A percentile compares a stretch with the other conserved stretches of the same genome.
Conservation (phyloP, 2,797 vertebrate genomes). For the Pangasius macronema region DNA sequence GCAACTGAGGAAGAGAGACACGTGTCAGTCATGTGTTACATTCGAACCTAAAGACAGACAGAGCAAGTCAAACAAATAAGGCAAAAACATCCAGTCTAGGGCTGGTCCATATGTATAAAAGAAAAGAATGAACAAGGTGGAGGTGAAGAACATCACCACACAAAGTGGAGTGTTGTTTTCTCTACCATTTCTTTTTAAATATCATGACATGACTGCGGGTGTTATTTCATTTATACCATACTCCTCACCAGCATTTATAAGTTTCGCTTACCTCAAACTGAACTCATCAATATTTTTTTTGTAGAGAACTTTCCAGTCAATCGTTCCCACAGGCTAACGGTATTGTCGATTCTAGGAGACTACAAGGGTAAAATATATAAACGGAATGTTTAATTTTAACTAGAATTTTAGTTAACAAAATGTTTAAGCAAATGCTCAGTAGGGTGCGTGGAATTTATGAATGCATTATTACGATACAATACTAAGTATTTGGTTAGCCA, state of each 20-base stretch:
- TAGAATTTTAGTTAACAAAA: too few relatives aligned
- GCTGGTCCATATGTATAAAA: neutral
- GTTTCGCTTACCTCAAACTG: neutral
- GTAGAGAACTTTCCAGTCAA: neutral
- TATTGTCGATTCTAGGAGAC: too few relatives aligned
- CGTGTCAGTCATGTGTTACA: neutral
- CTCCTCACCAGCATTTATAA: neutral
- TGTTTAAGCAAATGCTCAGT: neutral
- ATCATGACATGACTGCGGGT: neutral
- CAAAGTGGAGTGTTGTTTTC: neutral
- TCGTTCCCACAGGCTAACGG: neutral
- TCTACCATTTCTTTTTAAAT: too few relatives aligned
- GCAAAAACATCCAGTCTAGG: neutral
- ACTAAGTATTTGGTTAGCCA: neutral
- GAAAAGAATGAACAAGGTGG: neutral
- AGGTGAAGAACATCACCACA: neutral
- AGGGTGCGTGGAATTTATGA: neutral
- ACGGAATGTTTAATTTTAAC: too few relatives aligned
- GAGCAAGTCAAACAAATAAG: neutral
- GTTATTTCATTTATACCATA: neutral
- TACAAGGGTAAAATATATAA: too few relatives aligned
- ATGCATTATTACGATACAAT: too few relatives aligned
- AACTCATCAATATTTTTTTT: neutral
- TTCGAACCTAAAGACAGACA: neutral
- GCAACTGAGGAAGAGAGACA: constrained; percentile 80